Base-by-base conservation (phyloP, 2,888 invertebrate species). In the Physocephala rufipes region DNA sequence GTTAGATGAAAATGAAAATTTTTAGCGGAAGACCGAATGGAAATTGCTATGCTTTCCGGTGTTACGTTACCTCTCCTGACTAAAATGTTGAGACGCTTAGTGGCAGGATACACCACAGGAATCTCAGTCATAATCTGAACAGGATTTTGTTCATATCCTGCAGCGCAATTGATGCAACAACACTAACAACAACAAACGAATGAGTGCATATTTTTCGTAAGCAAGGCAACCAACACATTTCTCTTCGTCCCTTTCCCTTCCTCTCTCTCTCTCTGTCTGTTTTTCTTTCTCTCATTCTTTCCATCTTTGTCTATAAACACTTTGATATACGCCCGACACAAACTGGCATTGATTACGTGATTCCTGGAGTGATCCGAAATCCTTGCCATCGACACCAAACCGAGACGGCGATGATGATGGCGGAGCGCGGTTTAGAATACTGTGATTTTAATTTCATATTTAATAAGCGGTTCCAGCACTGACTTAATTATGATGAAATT, bases 401-500 rank as follows among this genome's bases (percentile, higher is more conserved):
- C 36, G 36, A 36, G 36, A 36, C 36, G 58, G 58, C 58, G 5
- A 55, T 9, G 63, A 63, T 3, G 24, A 45, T 26, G 21, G 16
- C 16, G 15, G 47, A n/a, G n/a, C n/a, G n/a, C 63, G 36, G 36
- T 36, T 36, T 36, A 36, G 36, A 7, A 26, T 63, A 9, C 66
- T 28, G 16, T 36, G 21, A 43, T 66, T 36, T 16, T 53, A 19
- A 55, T 19, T 66, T 53, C 21, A 16, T n/a, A 53, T 19, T 66
- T 55, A 30, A 66, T 55, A 66, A 66, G 66, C 55, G 66, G 64
- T 65, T 65, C 16, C n/a, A 51, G 65, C 36, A 15, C 24, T 24
- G 51, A 66, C 55, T 66, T 66, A 66, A 66, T 55, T 55, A 66
- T 36, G 55, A 55, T 30, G 9, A 66, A 55, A 66, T 66, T 66